phyloP scores from a whole-genome alignment of 2,888 invertebrate species.

The Cephalotes varians region DNA sequence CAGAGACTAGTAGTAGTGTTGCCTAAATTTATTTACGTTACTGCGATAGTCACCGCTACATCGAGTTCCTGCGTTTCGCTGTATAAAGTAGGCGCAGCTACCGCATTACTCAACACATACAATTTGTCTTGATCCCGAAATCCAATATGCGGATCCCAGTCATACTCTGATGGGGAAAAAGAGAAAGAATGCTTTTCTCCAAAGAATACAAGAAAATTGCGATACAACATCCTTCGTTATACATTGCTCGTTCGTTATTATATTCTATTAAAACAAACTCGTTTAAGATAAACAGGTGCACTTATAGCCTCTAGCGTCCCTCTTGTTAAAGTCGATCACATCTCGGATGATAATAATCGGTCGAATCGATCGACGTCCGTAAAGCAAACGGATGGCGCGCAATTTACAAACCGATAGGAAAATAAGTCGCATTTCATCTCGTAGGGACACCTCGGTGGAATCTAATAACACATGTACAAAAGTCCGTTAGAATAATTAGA shows the following conservation, averaged over 20 bases:
- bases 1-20: slow-evolving; percentile 35
- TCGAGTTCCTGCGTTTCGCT: slow-evolving; percentile 57
- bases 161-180: slow-evolving; percentile 32
- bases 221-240: slow-evolving; percentile 36
- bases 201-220: slow-evolving; percentile 57
- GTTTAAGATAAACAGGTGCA: slow-evolving; percentile 27
- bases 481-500: slow-evolving; percentile 58
- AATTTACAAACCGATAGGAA: slow-evolving; percentile 32
- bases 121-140: slow-evolving; percentile 55
- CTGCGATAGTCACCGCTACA: slow-evolving; percentile 62
- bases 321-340: background rate
- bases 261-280: slow-evolving; percentile 14
- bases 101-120: slow-evolving; percentile 52
- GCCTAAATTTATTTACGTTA: slow-evolving; percentile 69
- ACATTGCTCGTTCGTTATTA: slow-evolving; percentile 3
- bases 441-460: slow-evolving; percentile 45
- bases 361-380: background rate
- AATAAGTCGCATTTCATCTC: background rate
- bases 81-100: slow-evolving; percentile 48
- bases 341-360: background rate
- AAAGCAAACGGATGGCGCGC: background rate
- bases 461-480: slow-evolving; percentile 82
- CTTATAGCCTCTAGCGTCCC: slow-evolving; percentile 19
- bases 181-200: slow-evolving; percentile 49
- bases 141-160: slow-evolving; percentile 65